Evolutionary conservation across 2,113 vertebrate species (phyloP).

Genomic region (Mesoclemmys tuberculata): DNA sequence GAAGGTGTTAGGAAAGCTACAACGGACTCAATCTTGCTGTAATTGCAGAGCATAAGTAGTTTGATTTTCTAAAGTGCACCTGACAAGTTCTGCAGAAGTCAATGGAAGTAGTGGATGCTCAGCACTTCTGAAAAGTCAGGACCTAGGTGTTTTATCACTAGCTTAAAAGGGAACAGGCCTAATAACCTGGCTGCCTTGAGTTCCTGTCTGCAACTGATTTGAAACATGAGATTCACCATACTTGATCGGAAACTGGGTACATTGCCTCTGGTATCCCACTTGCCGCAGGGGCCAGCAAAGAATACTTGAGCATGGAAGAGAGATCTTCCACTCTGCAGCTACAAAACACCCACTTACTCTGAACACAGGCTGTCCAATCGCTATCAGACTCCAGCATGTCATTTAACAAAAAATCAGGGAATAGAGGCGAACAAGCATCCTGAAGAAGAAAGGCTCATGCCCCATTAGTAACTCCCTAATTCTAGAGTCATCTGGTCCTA

Average conservation of each 20-base stretch:
- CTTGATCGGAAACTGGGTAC: neutral
- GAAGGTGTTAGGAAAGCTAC: neutral
- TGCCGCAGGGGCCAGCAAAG: neutral
- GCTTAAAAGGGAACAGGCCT: neutral
- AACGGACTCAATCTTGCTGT: neutral
- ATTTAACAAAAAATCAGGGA: too few species aligned
- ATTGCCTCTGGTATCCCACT: neutral
- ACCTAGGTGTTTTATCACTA: too few species aligned
- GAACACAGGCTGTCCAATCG: neutral
- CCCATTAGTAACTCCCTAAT: neutral
- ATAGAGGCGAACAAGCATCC: neutral
- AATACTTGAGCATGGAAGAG: neutral
- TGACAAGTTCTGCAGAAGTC: neutral
- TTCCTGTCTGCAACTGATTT: neutral
- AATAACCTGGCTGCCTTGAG: neutral
- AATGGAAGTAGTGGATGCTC: neutral
- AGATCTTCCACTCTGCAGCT: neutral
- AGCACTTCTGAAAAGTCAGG: neutral
- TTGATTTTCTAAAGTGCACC: neutral
- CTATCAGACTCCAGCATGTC: too few species aligned
- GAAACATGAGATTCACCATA: neutral
- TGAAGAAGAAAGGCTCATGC: neutral
- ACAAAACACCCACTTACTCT: neutral
- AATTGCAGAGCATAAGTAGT: neutral
- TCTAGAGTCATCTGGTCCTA: neutral